Base-by-base conservation (phyloP, 2,888 invertebrate genomes). In the Notodonta ziczac region DNA sequence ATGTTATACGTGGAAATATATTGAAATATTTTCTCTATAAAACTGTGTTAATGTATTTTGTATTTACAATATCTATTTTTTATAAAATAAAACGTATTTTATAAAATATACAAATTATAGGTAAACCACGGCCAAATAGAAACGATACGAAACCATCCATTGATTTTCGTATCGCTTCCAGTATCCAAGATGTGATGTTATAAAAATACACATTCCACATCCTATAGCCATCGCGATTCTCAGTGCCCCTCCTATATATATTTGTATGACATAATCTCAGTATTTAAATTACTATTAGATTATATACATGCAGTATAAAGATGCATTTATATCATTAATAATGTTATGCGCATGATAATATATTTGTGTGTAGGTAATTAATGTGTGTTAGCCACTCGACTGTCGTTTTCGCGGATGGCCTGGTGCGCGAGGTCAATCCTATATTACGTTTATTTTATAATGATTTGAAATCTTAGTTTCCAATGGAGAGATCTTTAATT, bases 201-300 rank as follows among this genome's bases (percentile, higher is more conserved):
- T 16, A 14, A 14, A 52, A 16, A 24, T 52, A 52, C 24, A 52
- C 52, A 52, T 52, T 52, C 52, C 52, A 52, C 32, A 3, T 46
- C n/a, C 13, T 50, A 12, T 46, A 46, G 4, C n/a, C 46, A 10
- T 35, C n/a, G 52, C 4, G 10, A 32, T 42, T 55, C 56, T 60
- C 56, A 24, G 58, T 60, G 58, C 59, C 54, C 70, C 62, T 57
- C 58, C 54, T 59, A 42, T 24, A 57, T 66, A 62, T 60, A 60
- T 57, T 60, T 50, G 46, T 63, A 72, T 67, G 64, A 67, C 65
- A 69, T 57, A 65, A 76, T 76, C 65, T 76, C 73, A 70, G 70
- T 76, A 70, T 68, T 72, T 62, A 32, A 32, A 56, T 63, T 56
- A 65, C 60, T 66, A 59, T 61, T 67, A 62, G 53, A 58, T 46